These are phyloP conservation scores for Magallana nippona DNA, from an alignment of 2,888 invertebrate species.

Conservation along the genomic window DNA sequence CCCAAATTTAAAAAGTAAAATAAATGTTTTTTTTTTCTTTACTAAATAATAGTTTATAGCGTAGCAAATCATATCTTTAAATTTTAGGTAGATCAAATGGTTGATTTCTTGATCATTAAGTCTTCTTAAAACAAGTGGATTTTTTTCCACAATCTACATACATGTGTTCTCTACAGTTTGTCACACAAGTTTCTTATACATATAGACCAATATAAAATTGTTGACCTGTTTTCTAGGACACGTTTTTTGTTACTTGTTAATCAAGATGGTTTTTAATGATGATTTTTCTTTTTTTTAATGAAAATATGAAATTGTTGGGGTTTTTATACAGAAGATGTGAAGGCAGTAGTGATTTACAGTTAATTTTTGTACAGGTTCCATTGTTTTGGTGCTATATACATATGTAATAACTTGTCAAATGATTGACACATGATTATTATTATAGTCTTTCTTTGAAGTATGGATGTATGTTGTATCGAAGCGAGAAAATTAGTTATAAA, in stretches of 20 bases:
- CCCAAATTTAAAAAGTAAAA: no score
- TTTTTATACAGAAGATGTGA: background rate
- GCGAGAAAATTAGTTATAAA: background rate
- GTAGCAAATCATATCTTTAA: no score
- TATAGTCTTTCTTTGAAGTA: constrained; percentile 9
- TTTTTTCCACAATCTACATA: no score
- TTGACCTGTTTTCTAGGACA: background rate
- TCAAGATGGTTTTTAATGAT: background rate
- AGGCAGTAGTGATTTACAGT: background rate
- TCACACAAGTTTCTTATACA: no score
- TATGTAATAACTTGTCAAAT: background rate
- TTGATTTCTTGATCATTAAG: no score
- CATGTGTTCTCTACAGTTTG: background rate
- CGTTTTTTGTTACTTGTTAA: background rate
- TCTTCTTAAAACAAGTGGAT: no score
- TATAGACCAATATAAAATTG: no score
- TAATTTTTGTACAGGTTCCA: background rate
- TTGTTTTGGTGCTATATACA: background rate
- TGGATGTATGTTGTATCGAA: background rate
- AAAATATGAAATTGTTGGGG: background rate
- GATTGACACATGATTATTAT: background rate
- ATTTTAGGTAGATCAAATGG: no score
- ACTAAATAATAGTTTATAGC: no score
- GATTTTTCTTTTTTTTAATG: background rate
- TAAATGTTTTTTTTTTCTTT: no score